These are phyloP conservation scores for Spodoptera exigua DNA, from an alignment of 2,888 invertebrate genomes.

Conservation along the genomic window DNA sequence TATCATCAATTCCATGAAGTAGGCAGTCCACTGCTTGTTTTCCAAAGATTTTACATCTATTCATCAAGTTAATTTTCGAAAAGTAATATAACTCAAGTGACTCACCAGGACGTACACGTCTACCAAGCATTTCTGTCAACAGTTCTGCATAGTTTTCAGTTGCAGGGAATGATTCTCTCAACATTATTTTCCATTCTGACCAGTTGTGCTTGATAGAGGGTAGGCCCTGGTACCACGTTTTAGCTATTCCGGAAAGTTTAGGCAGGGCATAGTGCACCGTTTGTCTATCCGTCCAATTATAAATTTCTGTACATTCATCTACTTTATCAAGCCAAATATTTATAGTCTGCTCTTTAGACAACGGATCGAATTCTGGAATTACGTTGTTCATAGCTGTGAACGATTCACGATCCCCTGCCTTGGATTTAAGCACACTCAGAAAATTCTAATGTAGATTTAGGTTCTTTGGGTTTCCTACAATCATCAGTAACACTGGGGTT, in stretches of 20 bases:
- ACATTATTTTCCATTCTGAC: conserved; percentile 7
- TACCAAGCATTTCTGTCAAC: conserved; percentile 14
- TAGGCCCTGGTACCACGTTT: conserved; percentile 52
- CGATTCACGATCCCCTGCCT: too few relatives aligned
- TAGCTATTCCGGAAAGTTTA: conserved; percentile 43
- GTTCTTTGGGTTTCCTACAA: too few relatives aligned
- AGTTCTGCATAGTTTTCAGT: conserved; percentile 2
- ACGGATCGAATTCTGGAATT: too few relatives aligned
- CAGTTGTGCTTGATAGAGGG: conserved; percentile 22
- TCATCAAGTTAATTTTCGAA: conserved; percentile 5
- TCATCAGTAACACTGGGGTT: too few relatives aligned
- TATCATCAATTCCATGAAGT: conserved; percentile 6
- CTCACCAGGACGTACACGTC: conserved; percentile 7
- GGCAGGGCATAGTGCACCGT: conserved; percentile 29
- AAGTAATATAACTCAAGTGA: conserved; percentile 13
- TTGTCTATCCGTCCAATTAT: neutral
- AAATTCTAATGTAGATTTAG: too few relatives aligned
- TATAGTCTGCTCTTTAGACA: too few relatives aligned
- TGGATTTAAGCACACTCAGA: too few relatives aligned
- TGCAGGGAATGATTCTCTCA: conserved; percentile 4
- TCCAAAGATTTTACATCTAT: conserved; percentile 13
- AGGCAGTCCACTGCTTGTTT: conserved; percentile 15
- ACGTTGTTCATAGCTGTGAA: too few relatives aligned
- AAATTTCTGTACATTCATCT: too few relatives aligned
- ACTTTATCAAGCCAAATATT: too few relatives aligned